Evolutionary conservation across 1,140 invertebrate species (phyloP).

Genomic region (Drosophila santomea): DNA sequence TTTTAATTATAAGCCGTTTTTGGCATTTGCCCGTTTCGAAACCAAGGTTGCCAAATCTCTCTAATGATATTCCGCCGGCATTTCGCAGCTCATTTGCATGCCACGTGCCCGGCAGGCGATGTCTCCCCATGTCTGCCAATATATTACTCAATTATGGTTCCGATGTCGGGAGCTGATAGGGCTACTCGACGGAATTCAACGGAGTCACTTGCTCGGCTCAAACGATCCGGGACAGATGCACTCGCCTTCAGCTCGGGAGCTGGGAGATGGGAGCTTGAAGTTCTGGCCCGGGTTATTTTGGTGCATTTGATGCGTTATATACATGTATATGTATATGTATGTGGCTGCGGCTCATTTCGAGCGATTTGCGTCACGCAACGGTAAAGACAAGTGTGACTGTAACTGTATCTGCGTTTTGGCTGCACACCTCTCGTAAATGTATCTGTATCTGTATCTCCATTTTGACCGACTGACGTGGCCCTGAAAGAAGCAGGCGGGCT

Average conservation of each 20-base stretch:
- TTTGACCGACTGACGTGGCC: constrained; percentile 42
- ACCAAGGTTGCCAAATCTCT: constrained; percentile 51
- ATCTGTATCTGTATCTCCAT: background rate
- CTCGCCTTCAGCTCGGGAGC: background rate
- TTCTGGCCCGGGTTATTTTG: constrained; percentile 23
- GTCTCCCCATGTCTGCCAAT: constrained; percentile 47
- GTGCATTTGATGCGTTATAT: background rate
- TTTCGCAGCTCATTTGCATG: constrained; percentile 61
- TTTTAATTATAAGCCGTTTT: constrained; percentile 60
- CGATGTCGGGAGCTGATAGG: constrained; percentile 66
- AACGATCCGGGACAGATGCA: constrained; percentile 36
- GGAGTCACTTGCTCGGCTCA: constrained; percentile 25
- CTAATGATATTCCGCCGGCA: constrained; percentile 68
- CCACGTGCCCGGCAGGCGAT: constrained; percentile 57
- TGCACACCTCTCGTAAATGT: too few species aligned
- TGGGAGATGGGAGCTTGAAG: background rate
- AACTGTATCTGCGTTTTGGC: constrained; percentile 17
- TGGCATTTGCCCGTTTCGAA: constrained; percentile 17
- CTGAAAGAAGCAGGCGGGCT: constrained; percentile 24
- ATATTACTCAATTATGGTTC: constrained; percentile 56
- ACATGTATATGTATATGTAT: constrained; percentile 12
- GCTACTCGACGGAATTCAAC: constrained; percentile 2
- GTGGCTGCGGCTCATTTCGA: background rate
- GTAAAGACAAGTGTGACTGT: constrained; percentile 16
- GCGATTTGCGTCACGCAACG: constrained; percentile 41